Conservation (phyloP, 2,113 vertebrate species). For the Oxyruncus cristatus region DNA sequence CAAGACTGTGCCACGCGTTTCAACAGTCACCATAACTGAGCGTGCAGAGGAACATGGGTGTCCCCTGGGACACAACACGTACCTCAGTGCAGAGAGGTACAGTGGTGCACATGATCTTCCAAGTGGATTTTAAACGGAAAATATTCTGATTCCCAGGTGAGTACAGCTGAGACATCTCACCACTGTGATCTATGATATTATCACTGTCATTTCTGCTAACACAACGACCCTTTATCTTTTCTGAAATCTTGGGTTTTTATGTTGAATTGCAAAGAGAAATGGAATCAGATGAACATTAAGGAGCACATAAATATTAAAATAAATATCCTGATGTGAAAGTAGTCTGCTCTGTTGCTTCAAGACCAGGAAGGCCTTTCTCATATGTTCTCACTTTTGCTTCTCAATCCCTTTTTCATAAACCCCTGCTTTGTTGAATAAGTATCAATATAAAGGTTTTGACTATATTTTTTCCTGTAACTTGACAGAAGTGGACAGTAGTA, state of each 20-base stretch:
- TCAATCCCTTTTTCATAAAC: neutral
- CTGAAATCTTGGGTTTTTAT: neutral
- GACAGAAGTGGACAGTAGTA: neutral
- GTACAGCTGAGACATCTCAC: neutral
- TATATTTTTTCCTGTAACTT: neutral
- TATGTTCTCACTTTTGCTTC: neutral
- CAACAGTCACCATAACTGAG: fast-evolving
- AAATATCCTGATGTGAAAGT: neutral
- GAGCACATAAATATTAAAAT: neutral
- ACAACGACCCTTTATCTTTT: neutral
- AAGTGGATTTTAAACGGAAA: neutral
- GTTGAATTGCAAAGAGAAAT: neutral
- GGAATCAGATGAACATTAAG: neutral
- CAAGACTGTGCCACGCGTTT: neutral
- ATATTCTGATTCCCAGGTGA: neutral
- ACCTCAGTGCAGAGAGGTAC: neutral
- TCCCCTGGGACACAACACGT: fast-evolving
- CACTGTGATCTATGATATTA: neutral
- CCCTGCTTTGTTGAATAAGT: neutral
- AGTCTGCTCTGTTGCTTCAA: neutral
- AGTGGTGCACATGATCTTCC: fast-evolving
- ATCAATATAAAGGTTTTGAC: neutral
- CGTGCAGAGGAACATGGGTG: neutral
- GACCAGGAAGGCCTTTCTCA: neutral
- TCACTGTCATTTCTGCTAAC: neutral